Base-by-base conservation (phyloP, 2,113 vertebrate species). In the Galemys pyrenaicus region DNA sequence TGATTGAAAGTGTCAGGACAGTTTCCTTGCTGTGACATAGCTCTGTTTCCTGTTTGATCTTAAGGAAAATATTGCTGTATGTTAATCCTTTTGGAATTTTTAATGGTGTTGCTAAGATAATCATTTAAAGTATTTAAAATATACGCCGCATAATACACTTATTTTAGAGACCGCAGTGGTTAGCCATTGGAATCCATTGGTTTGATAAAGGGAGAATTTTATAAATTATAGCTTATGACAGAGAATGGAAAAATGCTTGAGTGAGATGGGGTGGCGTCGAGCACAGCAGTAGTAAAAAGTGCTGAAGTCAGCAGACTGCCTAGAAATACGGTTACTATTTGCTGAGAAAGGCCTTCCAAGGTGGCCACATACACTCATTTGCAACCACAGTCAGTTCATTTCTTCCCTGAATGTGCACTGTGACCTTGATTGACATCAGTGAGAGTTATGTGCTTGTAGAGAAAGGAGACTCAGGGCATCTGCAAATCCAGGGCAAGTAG, bases 171-270 rank as follows among this genome's bases (percentile, higher is more conserved):
- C 84, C 82, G 75, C 37, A 46, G 46, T 74, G 90, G 84, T 93
- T 95, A 95, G 93, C 89, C 67, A 62, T 65, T 91, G 79, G 79
- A 92, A 87, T 84, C 44, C n/a, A 41, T 78, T 54, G 82, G 87
- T 92, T 96, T 96, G 92, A 56, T 91, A 92, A 65, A 80, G 37
- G 79, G 67, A 24, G 9, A 39, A 15, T 83, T 94, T 80, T 92
- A 39, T 62, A 44, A 89, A 70, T 94, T 95, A 95, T 62, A 71
- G 65, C 90, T 96, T 96, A 67, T 94, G 96, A 95, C 92, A 90
- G 92, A 92, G 88, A 95, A 62, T 87, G 92, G 96, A 96, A 96
- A 96, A 97, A 88, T 90, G 84, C 65, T 94, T 93, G 39, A 89
- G 84, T 58, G 62, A 96, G 90, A 80, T 15, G 58, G 54, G 51